Percentiles rank a stretch among this genome's conserved stretches.
phyloP scores from a whole-genome alignment of 2,797 vertebrate genomes.

The Eutrigla gurnardus region DNA sequence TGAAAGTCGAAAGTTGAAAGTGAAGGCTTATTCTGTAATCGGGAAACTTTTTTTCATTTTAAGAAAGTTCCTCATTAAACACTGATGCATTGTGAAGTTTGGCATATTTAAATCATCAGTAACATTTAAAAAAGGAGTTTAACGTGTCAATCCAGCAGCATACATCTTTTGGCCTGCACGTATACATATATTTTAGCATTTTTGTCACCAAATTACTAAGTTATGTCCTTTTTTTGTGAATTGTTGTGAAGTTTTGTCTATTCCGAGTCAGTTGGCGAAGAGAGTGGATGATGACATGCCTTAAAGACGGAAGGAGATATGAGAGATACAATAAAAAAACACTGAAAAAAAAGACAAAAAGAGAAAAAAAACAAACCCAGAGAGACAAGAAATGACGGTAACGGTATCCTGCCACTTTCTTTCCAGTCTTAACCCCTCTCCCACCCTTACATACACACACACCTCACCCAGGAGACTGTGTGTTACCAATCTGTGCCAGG shows the following conservation, averaged over 20 bases:
- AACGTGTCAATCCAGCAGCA: not conserved
- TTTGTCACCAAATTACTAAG: no score
- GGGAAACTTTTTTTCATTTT: not conserved
- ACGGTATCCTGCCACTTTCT: constrained; percentile 12
- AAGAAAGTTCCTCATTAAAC: not conserved
- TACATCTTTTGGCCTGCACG: not conserved
- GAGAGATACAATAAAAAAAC: not conserved
- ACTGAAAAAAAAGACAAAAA: not conserved
- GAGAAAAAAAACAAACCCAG: not conserved
- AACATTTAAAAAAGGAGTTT: not conserved
- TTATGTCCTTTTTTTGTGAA: not conserved
- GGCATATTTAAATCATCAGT: not conserved
- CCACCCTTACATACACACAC: constrained; percentile 21
- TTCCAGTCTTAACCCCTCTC: constrained; percentile 14
- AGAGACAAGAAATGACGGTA: not conserved
- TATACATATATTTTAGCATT: no score
- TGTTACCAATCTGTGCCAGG: constrained; percentile 76
- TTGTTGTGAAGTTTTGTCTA: not conserved
- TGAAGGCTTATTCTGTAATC: not conserved
- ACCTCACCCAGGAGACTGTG: constrained; percentile 59
- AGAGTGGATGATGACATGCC: not conserved
- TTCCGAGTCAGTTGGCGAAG: not conserved
- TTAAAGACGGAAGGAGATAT: not conserved
- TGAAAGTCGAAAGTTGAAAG: not conserved
- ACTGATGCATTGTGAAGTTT: not conserved